Evolutionary conservation across 2,888 invertebrate genomes (phyloP).

Genomic region (Strigamia maritima): DNA sequence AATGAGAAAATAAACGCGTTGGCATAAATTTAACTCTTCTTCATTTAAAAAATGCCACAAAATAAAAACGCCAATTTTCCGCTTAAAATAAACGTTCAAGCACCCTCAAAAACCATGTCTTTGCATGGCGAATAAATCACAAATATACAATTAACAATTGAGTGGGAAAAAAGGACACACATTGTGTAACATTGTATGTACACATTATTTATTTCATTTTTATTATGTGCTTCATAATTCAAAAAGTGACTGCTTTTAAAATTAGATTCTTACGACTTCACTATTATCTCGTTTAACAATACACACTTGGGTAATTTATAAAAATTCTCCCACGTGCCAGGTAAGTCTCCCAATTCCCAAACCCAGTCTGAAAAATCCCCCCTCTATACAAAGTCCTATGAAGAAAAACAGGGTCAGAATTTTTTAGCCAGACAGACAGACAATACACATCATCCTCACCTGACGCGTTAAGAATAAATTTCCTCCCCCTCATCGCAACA

Average conservation of each 20-base stretch:
- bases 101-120: not conserved
- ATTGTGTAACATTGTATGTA: not conserved
- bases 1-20: conserved; percentile 10
- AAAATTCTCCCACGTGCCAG: conserved; percentile 34
- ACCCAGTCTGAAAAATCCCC: conserved; percentile 9
- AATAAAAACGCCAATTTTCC: not conserved
- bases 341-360: conserved; percentile 31
- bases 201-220: conserved; percentile 7
- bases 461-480: not conserved
- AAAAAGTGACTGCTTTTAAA: conserved; percentile 19
- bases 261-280: not conserved
- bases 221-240: conserved; percentile 32
- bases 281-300: conserved; percentile 3
- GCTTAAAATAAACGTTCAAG: not conserved
- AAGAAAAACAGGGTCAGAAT: conserved; percentile 9
- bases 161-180: conserved; percentile 29
- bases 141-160: conserved; percentile 8
- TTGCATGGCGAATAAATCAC: not conserved
- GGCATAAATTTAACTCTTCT: not conserved
- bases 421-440: conserved; percentile 20
- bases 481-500: not conserved
- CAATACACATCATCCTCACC: conserved; percentile 32
- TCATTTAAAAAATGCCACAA: not conserved
- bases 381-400: not conserved
- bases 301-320: conserved; percentile 16